Base-by-base conservation (phyloP, 2,113 vertebrate genomes). In the Aramus guarauna region DNA sequence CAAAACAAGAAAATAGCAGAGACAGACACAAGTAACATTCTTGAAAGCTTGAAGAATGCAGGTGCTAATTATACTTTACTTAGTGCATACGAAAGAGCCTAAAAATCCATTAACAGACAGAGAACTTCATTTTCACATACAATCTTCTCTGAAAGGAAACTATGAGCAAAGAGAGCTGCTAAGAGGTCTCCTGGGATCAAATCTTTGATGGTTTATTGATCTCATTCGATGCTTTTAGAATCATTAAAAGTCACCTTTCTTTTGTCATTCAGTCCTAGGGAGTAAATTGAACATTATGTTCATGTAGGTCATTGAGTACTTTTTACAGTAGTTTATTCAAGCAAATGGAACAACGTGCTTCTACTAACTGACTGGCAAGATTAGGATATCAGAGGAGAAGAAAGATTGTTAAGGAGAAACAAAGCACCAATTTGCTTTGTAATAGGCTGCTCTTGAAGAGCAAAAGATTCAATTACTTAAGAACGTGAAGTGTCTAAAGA, bases 201-300 rank as follows among this genome's bases (percentile, higher is more conserved):
- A 85, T 92, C 93, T 97, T 96, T 97, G 94, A 97, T 96, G 85
- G 90, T 95, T 97, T 98, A 97, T 96, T 97, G 90, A 98, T 97
- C 69, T 97, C 94, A 96, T 96, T 92, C 39, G 59, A 69, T 95
- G 97, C 96, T 97, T 97, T 97, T 94, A 97, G 81, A 78, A 91
- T 97, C 88, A 96, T 96, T 97, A 97, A 96, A 97, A 97, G 91
- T 97, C 78, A 97, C 90, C 94, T 98, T 97, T 97, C 94, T 93
- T 97, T 96, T 97, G 72, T 97, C 87, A 95, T 92, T 97, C 78
- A 95, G 68, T 79, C 68, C 84, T 96, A 92, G 55, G 88, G 84
- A 89, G 76, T 96, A 97, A 96, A 98, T 94, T 96, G 96, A 97
- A 97, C 95, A 74, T 92, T 84, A 95, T 60, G 24, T 84, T 93